A percentile compares a stretch with the other conserved stretches of the same genome.
Evolutionary conservation across 2,113 vertebrate genomes (phyloP).

Genomic region (Mustelus asterias): DNA sequence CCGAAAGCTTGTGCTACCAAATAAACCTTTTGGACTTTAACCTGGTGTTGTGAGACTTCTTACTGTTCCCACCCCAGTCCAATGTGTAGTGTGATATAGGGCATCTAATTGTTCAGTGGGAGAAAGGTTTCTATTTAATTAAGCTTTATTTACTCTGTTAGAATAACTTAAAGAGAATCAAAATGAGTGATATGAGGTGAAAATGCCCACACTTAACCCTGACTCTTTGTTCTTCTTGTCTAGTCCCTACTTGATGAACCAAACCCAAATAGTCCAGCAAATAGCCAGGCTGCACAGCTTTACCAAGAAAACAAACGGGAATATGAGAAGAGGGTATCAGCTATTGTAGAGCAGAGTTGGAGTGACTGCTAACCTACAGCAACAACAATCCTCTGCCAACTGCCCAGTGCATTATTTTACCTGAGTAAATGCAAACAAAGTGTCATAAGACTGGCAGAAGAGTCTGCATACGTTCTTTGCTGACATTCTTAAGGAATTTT

Average conservation of each 20-base stretch:
- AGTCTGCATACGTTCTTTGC: slow-evolving; percentile 56
- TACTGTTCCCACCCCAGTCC: no score
- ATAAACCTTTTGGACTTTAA: no score
- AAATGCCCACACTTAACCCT: not conserved
- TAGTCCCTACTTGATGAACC: slow-evolving; percentile 96
- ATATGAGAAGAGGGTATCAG: slow-evolving; percentile 97
- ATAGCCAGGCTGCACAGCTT: slow-evolving; percentile 96
- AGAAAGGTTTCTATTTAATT: not conserved
- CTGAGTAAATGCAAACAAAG: slow-evolving; percentile 61
- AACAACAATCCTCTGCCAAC: slow-evolving; percentile 53
- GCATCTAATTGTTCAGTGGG: not conserved
- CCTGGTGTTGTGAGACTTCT: no score
- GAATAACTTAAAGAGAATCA: not conserved
- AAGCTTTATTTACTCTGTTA: not conserved
- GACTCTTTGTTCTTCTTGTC: not conserved
- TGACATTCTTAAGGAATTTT: slow-evolving; percentile 58
- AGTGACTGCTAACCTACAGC: slow-evolving; percentile 74
- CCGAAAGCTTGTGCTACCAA: no score
- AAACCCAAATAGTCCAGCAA: slow-evolving; percentile 96
- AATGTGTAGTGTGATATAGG: not conserved
- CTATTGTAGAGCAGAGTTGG: slow-evolving; percentile 98
- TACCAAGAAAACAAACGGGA: slow-evolving; percentile 98
- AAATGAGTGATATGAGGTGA: not conserved
- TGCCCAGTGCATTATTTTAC: slow-evolving; percentile 49
- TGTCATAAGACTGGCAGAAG: slow-evolving; percentile 59